These are phyloP conservation scores for Balaeniceps rex DNA, from an alignment of 2,113 vertebrate genomes.

Conservation along the genomic window DNA sequence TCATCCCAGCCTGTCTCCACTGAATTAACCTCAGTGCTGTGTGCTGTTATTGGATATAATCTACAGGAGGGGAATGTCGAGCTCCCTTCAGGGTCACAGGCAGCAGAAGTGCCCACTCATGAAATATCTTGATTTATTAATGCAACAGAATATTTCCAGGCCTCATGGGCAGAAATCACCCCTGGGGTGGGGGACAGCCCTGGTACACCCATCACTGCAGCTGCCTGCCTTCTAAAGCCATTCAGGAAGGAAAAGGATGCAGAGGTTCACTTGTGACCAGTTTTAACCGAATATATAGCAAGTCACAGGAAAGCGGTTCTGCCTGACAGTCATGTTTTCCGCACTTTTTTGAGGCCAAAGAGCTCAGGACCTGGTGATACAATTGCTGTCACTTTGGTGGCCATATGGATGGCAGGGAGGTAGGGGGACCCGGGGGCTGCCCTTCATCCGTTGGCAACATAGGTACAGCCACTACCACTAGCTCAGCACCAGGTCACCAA, in stretches of 20 bases:
- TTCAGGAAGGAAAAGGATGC: not conserved
- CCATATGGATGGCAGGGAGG: not conserved
- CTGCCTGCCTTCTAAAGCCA: not conserved
- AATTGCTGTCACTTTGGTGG: not conserved
- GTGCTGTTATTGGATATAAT: not conserved
- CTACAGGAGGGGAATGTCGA: not conserved
- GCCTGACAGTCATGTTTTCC: not conserved
- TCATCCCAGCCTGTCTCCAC: not conserved
- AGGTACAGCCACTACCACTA: not conserved
- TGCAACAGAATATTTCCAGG: not conserved
- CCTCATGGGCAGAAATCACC: not conserved
- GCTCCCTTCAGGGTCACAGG: not conserved
- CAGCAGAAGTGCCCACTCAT: not conserved
- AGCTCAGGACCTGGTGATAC: not conserved
- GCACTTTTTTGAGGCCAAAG: not conserved
- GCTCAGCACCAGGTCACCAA: not conserved
- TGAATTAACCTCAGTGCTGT: not conserved
- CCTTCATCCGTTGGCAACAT: not conserved
- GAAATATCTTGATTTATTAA: not conserved
- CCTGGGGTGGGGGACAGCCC: not conserved
- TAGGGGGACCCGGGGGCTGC: not conserved
- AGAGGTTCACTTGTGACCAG: not conserved
- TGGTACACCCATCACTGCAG: not conserved
- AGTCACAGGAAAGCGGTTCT: not conserved
- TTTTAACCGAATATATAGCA: not conserved